Conservation (phyloP, 23 tunicate genomes). For the Halocynthia roretzi region DNA sequence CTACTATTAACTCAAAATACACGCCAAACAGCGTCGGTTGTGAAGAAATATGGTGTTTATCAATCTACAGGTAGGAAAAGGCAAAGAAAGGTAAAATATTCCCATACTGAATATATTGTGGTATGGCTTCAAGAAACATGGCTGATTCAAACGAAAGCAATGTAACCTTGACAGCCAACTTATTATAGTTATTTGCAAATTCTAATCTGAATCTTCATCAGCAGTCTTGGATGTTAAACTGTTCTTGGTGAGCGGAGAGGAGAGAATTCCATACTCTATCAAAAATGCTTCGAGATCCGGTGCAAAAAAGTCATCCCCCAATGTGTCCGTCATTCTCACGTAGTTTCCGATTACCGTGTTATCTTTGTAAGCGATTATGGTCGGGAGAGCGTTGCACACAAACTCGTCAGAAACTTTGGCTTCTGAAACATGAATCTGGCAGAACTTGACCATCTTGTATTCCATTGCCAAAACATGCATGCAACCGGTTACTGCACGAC, state of each 20-base stretch:
- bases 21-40: too few relatives aligned
- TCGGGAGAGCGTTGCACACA: conserved; percentile 60
- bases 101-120: too few relatives aligned
- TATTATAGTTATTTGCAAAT: too few relatives aligned
- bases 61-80: too few relatives aligned
- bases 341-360: conserved; percentile 63
- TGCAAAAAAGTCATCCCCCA: conserved; percentile 85
- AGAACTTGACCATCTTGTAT: conserved; percentile 67
- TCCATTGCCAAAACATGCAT: conserved; percentile 56
- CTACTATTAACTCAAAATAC: too few relatives aligned
- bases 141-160: too few relatives aligned
- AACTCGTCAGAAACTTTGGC: conserved; percentile 63
- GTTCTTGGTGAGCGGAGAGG: background rate
- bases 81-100: too few relatives aligned
- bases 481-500: conserved; percentile 79
- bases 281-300: conserved; percentile 58
- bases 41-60: too few relatives aligned
- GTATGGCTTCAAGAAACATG: too few relatives aligned
- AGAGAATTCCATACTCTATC: conserved; percentile 57
- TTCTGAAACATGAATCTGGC: conserved; percentile 55
- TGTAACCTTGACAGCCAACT: too few relatives aligned
- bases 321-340: conserved; percentile 52
- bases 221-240: too few relatives aligned
- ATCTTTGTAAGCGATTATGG: conserved; percentile 78
- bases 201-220: too few relatives aligned